These are phyloP conservation scores for Plagodis pulveraria DNA, from an alignment of 2,888 invertebrate species.

Conservation along the genomic window DNA sequence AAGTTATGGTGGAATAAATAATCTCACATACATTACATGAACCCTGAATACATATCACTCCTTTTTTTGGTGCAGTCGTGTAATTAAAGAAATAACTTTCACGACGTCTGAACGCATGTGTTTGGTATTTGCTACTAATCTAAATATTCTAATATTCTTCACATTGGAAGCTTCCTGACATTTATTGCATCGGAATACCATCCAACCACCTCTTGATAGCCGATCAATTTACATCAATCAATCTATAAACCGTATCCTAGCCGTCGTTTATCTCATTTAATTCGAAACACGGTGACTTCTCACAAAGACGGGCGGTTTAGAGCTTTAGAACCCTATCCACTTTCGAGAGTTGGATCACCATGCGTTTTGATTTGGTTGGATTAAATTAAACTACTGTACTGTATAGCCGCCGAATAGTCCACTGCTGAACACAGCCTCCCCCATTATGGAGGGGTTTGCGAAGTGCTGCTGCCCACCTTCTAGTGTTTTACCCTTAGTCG, in stretches of 20 bases:
- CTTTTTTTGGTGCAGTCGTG: no score
- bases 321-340: conserved; percentile 25
- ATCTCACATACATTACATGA: no score
- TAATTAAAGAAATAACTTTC: no score
- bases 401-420: no score
- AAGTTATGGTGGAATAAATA: no score
- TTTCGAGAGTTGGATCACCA: conserved; percentile 16
- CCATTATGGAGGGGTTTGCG: no score
- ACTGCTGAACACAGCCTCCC: no score
- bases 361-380: background rate
- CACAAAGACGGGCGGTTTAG: conserved; percentile 20
- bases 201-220: conserved; percentile 19
- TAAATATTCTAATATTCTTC: background rate
- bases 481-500: no score
- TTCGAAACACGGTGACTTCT: conserved; percentile 34
- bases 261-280: conserved; percentile 37
- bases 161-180: background rate
- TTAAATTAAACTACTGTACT: no score
- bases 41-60: no score
- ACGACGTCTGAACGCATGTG: no score
- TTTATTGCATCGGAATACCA: conserved; percentile 8
- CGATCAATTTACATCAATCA: conserved; percentile 61
- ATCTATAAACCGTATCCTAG: conserved; percentile 43
- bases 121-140: background rate
- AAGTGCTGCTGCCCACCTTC: no score